phyloP scores from a whole-genome alignment of 2,113 vertebrate species.

The Puntigrus tetrazona region DNA sequence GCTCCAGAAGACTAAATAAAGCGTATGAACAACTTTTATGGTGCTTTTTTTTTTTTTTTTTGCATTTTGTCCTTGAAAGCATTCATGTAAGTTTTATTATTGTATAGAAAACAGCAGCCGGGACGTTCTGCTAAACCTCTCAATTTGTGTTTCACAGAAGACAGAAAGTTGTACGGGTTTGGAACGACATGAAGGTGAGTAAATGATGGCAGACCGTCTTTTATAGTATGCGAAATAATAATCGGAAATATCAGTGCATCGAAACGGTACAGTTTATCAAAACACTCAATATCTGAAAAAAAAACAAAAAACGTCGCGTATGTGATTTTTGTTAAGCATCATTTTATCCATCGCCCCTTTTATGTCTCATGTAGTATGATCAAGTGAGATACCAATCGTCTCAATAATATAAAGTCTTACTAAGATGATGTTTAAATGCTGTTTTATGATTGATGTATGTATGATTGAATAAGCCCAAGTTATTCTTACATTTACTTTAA shows the following conservation, averaged over 20 bases:
- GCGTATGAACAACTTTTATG: background rate
- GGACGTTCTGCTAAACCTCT: slow-evolving; percentile 2
- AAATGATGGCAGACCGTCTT: background rate
- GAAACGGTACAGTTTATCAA: background rate
- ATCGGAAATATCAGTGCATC: background rate
- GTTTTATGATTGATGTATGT: background rate
- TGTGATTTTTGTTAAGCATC: background rate
- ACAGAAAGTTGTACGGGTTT: background rate
- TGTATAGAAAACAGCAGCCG: background rate
- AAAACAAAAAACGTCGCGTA: background rate
- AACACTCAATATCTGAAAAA: background rate
- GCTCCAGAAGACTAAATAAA: background rate
- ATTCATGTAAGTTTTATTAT: background rate
- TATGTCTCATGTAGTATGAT: background rate
- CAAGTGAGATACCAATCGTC: background rate
- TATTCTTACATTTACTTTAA: background rate
- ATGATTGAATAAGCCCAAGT: background rate
- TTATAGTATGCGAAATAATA: background rate
- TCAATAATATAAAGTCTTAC: background rate
- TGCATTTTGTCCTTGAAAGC: background rate
- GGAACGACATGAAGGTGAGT: slow-evolving; percentile 4
- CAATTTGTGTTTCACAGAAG: slow-evolving; percentile 11
- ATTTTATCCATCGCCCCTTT: background rate
- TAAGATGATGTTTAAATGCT: background rate
- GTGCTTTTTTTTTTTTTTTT: background rate